phyloP scores from a whole-genome alignment of 2,797 vertebrate genomes.

The Bradypus variegatus region DNA sequence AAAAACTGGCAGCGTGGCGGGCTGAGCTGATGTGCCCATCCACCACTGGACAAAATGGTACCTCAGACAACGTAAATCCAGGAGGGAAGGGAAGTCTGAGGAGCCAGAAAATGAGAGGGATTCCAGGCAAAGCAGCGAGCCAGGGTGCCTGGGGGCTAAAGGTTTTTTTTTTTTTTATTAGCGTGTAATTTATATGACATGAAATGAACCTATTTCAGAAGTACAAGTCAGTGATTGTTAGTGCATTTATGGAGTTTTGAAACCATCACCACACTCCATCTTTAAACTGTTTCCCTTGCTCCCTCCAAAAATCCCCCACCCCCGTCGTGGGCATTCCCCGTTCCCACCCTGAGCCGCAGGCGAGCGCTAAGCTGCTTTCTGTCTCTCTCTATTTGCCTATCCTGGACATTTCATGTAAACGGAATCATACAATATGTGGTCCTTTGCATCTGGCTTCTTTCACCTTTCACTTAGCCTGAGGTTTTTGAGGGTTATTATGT shows the following conservation, averaged over 20 bases:
- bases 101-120: not conserved
- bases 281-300: not conserved
- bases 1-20: not conserved
- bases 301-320: not conserved
- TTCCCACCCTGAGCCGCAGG: not conserved
- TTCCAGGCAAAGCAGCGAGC: not conserved
- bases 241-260: not conserved
- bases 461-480: not conserved
- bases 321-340: not conserved
- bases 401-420: not conserved
- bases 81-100: not conserved
- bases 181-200: not conserved
- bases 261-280: not conserved
- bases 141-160: fast-evolving
- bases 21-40: not conserved
- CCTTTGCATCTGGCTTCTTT: not conserved
- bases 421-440: not conserved
- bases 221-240: not conserved
- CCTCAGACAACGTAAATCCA: not conserved
- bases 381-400: not conserved
- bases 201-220: not conserved
- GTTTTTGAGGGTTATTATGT: not conserved
- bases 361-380: not conserved
- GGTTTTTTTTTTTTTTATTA: not conserved
- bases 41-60: not conserved